These are phyloP conservation scores for Bimastos eiseni DNA, from an alignment of 2,888 invertebrate genomes.

Conservation along the genomic window DNA sequence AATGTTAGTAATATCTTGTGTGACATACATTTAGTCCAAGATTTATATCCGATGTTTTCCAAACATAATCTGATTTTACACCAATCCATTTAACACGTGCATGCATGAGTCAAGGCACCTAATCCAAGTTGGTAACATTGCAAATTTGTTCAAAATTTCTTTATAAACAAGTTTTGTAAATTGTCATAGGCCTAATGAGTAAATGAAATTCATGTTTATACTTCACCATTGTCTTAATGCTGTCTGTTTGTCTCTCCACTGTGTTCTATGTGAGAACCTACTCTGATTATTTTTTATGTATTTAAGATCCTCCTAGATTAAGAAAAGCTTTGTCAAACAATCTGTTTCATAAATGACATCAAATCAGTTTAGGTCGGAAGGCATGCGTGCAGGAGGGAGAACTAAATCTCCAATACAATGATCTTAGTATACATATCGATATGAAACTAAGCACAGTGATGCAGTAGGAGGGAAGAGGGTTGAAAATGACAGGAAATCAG, in stretches of 20 bases:
- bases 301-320: neutral
- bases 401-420: neutral
- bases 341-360: neutral
- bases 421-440: constrained; percentile 9
- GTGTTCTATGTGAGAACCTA: neutral
- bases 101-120: neutral
- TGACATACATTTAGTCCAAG: neutral
- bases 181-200: no score
- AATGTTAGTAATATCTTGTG: neutral
- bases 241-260: no score
- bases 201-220: no score
- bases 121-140: no score
- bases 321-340: neutral
- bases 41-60: no score
- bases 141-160: no score
- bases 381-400: neutral
- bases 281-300: neutral
- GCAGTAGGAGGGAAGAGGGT: neutral
- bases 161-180: no score
- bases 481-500: no score
- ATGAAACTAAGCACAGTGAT: neutral
- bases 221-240: no score
- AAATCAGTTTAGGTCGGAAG: neutral
- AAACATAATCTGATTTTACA: no score
- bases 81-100: neutral